Evolutionary conservation across 1,140 invertebrate genomes (phyloP).

Genomic region (Orius laevigatus): DNA sequence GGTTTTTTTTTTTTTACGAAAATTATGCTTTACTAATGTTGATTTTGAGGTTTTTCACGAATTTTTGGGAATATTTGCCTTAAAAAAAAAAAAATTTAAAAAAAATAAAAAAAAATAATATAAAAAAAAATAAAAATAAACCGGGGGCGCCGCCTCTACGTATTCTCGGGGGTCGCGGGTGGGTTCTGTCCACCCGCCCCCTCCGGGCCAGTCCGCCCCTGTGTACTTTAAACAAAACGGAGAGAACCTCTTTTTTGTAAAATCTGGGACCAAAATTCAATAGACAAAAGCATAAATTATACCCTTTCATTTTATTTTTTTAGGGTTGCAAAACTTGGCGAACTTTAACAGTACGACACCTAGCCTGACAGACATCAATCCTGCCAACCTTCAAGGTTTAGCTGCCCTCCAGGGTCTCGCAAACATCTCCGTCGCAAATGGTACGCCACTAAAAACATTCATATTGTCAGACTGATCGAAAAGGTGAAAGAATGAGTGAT

Average conservation of each 20-base stretch:
- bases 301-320: slow-evolving; percentile 10
- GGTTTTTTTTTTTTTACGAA: too few species aligned
- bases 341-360: slow-evolving; percentile 24
- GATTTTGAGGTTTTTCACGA: too few species aligned
- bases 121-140: not conserved
- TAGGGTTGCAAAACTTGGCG: slow-evolving; percentile 23
- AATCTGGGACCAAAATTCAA: too few species aligned
- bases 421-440: slow-evolving; percentile 30
- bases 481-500: not conserved
- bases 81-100: too few species aligned
- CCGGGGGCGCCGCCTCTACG: not conserved
- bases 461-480: not conserved
- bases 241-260: too few species aligned
- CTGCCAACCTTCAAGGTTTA: slow-evolving; percentile 41
- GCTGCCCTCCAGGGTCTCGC: slow-evolving; percentile 35
- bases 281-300: too few species aligned
- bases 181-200: too few species aligned
- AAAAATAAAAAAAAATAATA: slow-evolving; percentile 23
- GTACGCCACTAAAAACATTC: slow-evolving; percentile 1
- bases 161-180: too few species aligned
- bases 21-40: too few species aligned
- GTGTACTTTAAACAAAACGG: not conserved
- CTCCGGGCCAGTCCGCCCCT: too few species aligned
- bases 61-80: too few species aligned
- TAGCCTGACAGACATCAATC: slow-evolving; percentile 32